These are phyloP conservation scores for Drosophila falleni DNA, from an alignment of 2,888 invertebrate species.

Conservation along the genomic window DNA sequence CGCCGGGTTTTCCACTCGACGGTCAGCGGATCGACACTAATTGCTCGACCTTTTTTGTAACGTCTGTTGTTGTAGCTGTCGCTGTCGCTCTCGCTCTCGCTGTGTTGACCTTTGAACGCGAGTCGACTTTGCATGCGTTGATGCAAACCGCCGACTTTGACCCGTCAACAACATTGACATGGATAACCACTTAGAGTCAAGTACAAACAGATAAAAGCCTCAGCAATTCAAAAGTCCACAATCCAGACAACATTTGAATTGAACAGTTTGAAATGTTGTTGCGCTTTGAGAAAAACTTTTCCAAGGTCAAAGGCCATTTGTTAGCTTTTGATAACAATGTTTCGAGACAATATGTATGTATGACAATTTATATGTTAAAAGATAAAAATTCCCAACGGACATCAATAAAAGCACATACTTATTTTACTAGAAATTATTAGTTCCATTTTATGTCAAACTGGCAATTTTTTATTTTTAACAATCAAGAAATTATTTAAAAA, in stretches of 20 bases:
- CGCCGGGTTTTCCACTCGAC: constrained; percentile 46
- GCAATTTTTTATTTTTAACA: neutral
- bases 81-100: neutral
- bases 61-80: constrained; percentile 1
- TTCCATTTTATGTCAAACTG: neutral
- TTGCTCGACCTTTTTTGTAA: constrained; percentile 73
- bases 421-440: neutral
- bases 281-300: neutral
- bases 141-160: constrained; percentile 44
- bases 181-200: constrained; percentile 77
- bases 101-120: constrained; percentile 69
- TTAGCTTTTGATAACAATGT: neutral
- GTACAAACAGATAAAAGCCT: constrained; percentile 57
- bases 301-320: constrained; percentile 10
- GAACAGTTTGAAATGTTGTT: constrained; percentile 12
- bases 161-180: constrained; percentile 70
- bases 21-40: constrained; percentile 68
- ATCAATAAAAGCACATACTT: neutral
- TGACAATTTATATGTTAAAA: neutral
- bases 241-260: constrained; percentile 33
- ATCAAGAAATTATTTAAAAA: neutral
- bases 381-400: neutral
- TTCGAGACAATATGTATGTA: no score
- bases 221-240: constrained; percentile 34
- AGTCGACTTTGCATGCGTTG: constrained; percentile 62